Percentiles rank a stretch among this genome's conserved stretches.
These are phyloP conservation scores for Hyperopisus bebe DNA, from an alignment of 2,113 vertebrate species.

Conservation along the genomic window DNA sequence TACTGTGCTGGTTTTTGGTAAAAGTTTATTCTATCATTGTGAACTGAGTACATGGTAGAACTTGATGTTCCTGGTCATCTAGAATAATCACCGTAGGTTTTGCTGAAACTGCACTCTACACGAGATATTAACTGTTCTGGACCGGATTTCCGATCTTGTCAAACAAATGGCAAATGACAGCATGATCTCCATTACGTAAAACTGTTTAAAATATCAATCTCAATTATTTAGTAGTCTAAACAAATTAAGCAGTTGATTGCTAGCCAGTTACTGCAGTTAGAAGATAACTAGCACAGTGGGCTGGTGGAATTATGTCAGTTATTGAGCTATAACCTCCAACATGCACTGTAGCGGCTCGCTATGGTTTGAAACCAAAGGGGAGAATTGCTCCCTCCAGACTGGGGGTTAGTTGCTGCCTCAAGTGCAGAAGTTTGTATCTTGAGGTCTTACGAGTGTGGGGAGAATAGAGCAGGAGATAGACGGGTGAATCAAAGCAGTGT, in stretches of 20 bases:
- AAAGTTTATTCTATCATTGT: not conserved
- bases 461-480: too few relatives aligned
- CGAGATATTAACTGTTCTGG: not conserved
- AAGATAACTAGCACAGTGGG: rapidly evolving
- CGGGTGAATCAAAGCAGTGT: too few relatives aligned
- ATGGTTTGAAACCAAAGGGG: too few relatives aligned
- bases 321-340: not conserved
- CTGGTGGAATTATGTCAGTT: not conserved
- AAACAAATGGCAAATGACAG: not conserved
- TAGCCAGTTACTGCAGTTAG: not conserved
- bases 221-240: not conserved
- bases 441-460: too few relatives aligned
- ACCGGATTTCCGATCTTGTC: not conserved
- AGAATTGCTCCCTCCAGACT: too few relatives aligned
- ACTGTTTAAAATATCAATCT: not conserved
- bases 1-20: not conserved
- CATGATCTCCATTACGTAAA: too few relatives aligned
- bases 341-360: not conserved
- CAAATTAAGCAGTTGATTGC: not conserved
- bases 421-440: too few relatives aligned
- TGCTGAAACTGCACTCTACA: not conserved
- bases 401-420: too few relatives aligned
- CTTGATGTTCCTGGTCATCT: not conserved
- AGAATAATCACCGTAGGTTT: not conserved
- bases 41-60: not conserved